Evolutionary conservation across 2,888 invertebrate species (phyloP), one percentile per base, ranked within the genome.

Genomic region (Onchidella celtica): DNA sequence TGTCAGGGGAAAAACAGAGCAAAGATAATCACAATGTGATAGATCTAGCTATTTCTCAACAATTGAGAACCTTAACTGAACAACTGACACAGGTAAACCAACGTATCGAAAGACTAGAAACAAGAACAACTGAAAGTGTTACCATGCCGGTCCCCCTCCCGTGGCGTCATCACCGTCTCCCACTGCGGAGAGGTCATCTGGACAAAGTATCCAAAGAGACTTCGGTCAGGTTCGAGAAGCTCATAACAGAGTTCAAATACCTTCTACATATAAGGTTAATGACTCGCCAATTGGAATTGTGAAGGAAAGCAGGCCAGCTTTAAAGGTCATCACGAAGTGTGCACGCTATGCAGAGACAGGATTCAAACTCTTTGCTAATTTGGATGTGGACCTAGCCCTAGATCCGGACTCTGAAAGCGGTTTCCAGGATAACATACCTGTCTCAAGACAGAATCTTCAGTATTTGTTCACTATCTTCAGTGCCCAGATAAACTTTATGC

Each of bases 311-410:
- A 32, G 24, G 3, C 34, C 21, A n/a, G n/a, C 36, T 34, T 36
- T 68, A 38, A 38, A 17, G 36, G 17, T 68, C 3, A 3, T 68
- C 21, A 32, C 36, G 21, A 68, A 34, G 38, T 68, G 68, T 36
- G 68, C 68, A 11, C 34, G 68, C 3, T 68, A 14, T 21, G 36
- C 68, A 2, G 68, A 68, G 34, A 68, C 68, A 32, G 68, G 68
- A 21, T 6, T 68, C 36, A 68, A 68, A 34, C 2, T 68, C 17
- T 2, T 68, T 34, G 4, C 68, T 32, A 27, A 11, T 27, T 66
- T 66, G 17, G 34, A 14, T 34, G 17, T 34, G 11, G 61, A 61
- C n/a, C n/a, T 27, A 21, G n/a, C n/a, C n/a, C n/a, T n/a, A n/a
- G n/a, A n/a, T n/a, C n/a, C n/a, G n/a, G 61, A 61, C n/a, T 21